Percentiles rank a stretch among this genome's conserved stretches.
These are phyloP conservation scores for Cairina moschata DNA, from an alignment of 2,113 vertebrate genomes.

Conservation along the genomic window DNA sequence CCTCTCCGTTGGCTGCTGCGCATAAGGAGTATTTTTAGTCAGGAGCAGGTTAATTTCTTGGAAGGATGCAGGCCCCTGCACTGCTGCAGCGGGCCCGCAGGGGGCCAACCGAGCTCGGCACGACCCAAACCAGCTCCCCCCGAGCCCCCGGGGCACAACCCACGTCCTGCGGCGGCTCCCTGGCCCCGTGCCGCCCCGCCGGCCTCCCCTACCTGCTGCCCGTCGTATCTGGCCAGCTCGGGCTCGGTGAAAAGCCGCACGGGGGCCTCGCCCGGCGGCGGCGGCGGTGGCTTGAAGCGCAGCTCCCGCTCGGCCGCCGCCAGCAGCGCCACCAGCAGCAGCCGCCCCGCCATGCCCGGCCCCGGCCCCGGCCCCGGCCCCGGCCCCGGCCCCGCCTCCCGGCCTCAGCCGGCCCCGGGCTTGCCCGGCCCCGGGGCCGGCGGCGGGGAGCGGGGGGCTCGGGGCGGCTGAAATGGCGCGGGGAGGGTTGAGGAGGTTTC, in stretches of 20 bases:
- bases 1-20: neutral
- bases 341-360: neutral
- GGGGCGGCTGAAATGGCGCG: too few relatives aligned
- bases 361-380: neutral
- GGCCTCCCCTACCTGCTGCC: conserved; percentile 79
- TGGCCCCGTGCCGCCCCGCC: too few relatives aligned
- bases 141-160: too few relatives aligned
- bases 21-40: neutral
- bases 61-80: fast-evolving
- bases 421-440: too few relatives aligned
- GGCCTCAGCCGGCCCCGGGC: too few relatives aligned
- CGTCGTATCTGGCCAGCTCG: conserved; percentile 86
- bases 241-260: conserved; percentile 91
- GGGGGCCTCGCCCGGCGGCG: conserved; percentile 55
- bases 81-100: neutral
- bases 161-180: too few relatives aligned
- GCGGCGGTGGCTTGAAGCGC: conserved; percentile 26
- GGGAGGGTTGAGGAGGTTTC: too few relatives aligned
- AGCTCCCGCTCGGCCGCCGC: neutral
- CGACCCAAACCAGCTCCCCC: fast-evolving
- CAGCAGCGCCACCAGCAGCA: neutral
- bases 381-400: too few relatives aligned
- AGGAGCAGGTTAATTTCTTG: neutral
- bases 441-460: too few relatives aligned
- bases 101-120: fast-evolving